Evolutionary conservation across 2,888 invertebrate genomes (phyloP).

Genomic region (Platycheirus albimanus): DNA sequence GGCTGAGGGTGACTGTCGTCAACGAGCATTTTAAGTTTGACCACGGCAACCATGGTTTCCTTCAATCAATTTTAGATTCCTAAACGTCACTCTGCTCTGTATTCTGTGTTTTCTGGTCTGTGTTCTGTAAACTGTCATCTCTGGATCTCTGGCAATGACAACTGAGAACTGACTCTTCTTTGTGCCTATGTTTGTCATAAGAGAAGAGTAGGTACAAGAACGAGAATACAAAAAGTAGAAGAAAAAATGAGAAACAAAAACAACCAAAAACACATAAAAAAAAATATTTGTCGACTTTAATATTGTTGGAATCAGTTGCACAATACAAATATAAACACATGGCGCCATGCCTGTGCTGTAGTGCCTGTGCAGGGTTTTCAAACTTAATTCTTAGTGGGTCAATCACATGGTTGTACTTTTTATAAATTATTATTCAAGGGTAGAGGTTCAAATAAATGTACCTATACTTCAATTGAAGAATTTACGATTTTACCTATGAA

Average conservation of each 20-base stretch:
- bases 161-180: too few relatives aligned
- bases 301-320: conserved; percentile 43
- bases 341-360: conserved; percentile 72
- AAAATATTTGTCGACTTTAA: conserved; percentile 19
- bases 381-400: conserved; percentile 43
- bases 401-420: conserved; percentile 34
- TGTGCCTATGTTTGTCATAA: too few relatives aligned
- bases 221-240: conserved; percentile 14
- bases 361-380: conserved; percentile 66
- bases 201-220: conserved; percentile 13
- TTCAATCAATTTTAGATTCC: not conserved
- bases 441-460: not conserved
- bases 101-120: too few relatives aligned
- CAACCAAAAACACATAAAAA: not conserved
- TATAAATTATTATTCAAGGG: conserved; percentile 20
- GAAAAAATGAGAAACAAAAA: conserved; percentile 17
- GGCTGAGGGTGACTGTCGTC: not conserved
- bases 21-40: not conserved
- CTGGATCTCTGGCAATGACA: too few relatives aligned
- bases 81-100: conserved; percentile 9
- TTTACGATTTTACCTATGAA: too few relatives aligned
- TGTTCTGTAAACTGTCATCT: too few relatives aligned
- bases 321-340: conserved; percentile 73
- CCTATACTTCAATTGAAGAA: too few relatives aligned
- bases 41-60: conserved; percentile 14